Conservation (phyloP, 2,888 invertebrate genomes). For the Meliscaeva auricollis region DNA sequence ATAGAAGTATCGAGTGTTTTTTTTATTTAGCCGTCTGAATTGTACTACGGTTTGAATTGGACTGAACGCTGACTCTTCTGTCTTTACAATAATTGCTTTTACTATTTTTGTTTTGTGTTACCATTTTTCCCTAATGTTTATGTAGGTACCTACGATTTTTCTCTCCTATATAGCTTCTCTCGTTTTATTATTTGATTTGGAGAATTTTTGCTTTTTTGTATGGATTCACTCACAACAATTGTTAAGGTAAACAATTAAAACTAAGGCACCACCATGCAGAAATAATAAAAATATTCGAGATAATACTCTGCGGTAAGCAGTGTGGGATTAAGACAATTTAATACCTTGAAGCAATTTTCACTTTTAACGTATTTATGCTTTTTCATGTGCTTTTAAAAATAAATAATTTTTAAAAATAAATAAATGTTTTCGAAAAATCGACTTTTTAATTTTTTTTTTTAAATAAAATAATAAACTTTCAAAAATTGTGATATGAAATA, state of each 20-base stretch:
- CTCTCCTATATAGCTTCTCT: slow-evolving; percentile 30
- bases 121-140: neutral
- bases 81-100: slow-evolving; percentile 23
- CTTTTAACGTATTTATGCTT: neutral
- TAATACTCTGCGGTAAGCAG: slow-evolving; percentile 10
- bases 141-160: slow-evolving; percentile 20
- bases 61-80: slow-evolving; percentile 50
- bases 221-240: slow-evolving; percentile 61
- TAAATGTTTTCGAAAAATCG: too few species aligned
- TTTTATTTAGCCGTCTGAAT: slow-evolving; percentile 52
- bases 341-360: neutral
- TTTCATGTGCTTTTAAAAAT: too few species aligned
- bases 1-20: neutral
- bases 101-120: slow-evolving; percentile 25
- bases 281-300: neutral
- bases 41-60: slow-evolving; percentile 59
- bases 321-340: neutral
- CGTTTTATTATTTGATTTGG: slow-evolving; percentile 8
- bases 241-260: slow-evolving; percentile 51
- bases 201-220: slow-evolving; percentile 52
- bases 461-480: too few species aligned
- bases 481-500: too few species aligned
- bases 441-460: too few species aligned
- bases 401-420: too few species aligned
- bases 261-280: slow-evolving; percentile 21